Evolutionary conservation across 2,797 vertebrate species (phyloP), one percentile per base, ranked within the genome.

Genomic region (Novumbra hubbsi): DNA sequence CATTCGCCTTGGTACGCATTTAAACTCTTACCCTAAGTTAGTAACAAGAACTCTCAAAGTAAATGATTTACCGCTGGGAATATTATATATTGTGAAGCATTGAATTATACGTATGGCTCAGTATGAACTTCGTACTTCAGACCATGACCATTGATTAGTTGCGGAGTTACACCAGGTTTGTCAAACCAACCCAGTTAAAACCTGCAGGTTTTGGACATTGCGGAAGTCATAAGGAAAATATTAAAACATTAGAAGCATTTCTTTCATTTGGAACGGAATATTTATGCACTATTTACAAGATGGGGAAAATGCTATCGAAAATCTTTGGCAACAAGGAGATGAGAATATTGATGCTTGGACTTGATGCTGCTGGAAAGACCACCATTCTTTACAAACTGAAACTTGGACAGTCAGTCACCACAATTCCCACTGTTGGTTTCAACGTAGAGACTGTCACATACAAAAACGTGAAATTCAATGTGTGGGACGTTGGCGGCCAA

Each of bases 241-340:
- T 24, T 48, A 65, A 68, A 11, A 69, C 41, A 41, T 41, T 70
- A 8, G 38, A 74, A 63, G n/a, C 71, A 65, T 78, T 80, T 74
- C 84, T 88, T 79, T 81, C 73, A 48, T 62, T 83, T 75, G 79
- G 70, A 82, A 71, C 70, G 80, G 78, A 82, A 81, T 91, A 93
- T 94, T 91, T 95, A 94, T 94, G 93, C 91, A 86, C 88, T 86
- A 74, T 89, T 88, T 88, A 86, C 87, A 95, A 92, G 88, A 99
- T 99, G 98, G 98, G 98, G 91, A 99, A 99, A 91, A 93, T 98
- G 94, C 94, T 99, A 69, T 99, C 98, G 76, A 99, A 99, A 88
- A 99, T 99, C 85, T 99, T 99, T 87, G 98, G 98, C 86, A 99
- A 99, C 96, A 99, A 99, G 94, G 98, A 99, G 91, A 99, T 99